A percentile compares a stretch with the other conserved stretches of the same genome.
phyloP scores from a whole-genome alignment of 2,888 invertebrate species.

The Drosophila basisetae region DNA sequence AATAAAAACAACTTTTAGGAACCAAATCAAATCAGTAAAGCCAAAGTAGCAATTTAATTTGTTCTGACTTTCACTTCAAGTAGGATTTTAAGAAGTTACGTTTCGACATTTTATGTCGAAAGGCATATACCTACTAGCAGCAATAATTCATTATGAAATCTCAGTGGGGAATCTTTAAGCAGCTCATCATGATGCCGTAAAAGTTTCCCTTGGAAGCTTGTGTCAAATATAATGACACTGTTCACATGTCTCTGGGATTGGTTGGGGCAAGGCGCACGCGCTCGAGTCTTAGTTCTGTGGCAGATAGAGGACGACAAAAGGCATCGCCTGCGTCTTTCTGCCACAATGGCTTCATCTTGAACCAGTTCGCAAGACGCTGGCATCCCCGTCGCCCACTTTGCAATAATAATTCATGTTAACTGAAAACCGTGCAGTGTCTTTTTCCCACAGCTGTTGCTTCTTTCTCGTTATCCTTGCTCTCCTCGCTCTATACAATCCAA shows the following conservation, averaged over 20 bases:
- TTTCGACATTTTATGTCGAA: neutral
- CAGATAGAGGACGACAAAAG: slow-evolving; percentile 31
- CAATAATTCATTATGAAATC: slow-evolving; percentile 19
- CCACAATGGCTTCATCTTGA: slow-evolving; percentile 61
- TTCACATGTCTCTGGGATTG: slow-evolving; percentile 23
- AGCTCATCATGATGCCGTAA: slow-evolving; percentile 41
- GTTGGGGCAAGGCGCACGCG: slow-evolving; percentile 24
- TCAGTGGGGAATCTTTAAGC: slow-evolving; percentile 28
- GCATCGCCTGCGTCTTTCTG: slow-evolving; percentile 32
- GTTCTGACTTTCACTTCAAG: neutral
- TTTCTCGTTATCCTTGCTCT: slow-evolving; percentile 23
- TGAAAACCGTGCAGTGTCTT: slow-evolving; percentile 73
- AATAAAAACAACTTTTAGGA: neutral
- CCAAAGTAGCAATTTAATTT: neutral
- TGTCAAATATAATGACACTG: slow-evolving; percentile 39
- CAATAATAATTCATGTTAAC: slow-evolving; percentile 79
- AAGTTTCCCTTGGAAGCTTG: slow-evolving; percentile 34
- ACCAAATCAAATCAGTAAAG: neutral
- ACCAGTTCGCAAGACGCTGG: slow-evolving; percentile 52
- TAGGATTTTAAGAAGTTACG: neutral
- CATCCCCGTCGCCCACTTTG: slow-evolving; percentile 43
- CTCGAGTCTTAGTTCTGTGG: slow-evolving; percentile 16
- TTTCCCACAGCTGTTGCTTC: slow-evolving; percentile 36
- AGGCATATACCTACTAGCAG: neutral
- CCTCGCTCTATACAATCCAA: slow-evolving; percentile 20